Conservation (phyloP, 2,113 vertebrate genomes). For the Podocnemis expansa region DNA sequence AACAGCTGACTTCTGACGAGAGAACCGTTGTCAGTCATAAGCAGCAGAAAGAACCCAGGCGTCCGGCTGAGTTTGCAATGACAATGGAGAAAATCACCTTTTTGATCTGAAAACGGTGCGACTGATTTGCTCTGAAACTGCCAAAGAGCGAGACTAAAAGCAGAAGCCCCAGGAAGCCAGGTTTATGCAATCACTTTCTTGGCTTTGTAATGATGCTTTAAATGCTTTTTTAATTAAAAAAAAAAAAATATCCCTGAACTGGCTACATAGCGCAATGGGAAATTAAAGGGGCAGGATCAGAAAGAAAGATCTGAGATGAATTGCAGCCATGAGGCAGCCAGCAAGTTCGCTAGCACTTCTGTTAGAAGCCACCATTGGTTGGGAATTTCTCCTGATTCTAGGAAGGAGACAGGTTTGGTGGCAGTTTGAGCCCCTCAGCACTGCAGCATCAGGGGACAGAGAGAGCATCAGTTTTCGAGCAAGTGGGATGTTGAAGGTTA, state of each 20-base stretch:
- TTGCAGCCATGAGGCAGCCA: not conserved
- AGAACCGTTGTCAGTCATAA: not conserved
- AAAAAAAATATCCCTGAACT: not conserved
- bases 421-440: not conserved
- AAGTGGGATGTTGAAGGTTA: not conserved
- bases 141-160: not conserved
- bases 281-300: slow-evolving; percentile 36
- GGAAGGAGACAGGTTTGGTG: not conserved
- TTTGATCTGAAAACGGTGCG: not conserved
- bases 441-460: not conserved
- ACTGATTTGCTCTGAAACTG: not conserved
- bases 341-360: not conserved
- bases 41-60: not conserved
- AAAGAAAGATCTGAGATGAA: not conserved
- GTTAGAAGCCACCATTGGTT: not conserved
- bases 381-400: not conserved
- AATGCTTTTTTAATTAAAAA: slow-evolving; percentile 56
- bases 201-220: slow-evolving; percentile 40
- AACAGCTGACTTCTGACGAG: not conserved
- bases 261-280: slow-evolving; percentile 19
- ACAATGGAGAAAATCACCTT: too few species aligned
- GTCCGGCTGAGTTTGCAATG: not conserved
- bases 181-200: not conserved
- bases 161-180: not conserved
- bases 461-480: not conserved